phyloP scores from a whole-genome alignment of 2,888 invertebrate species.

The Andrena haemorrhoa region DNA sequence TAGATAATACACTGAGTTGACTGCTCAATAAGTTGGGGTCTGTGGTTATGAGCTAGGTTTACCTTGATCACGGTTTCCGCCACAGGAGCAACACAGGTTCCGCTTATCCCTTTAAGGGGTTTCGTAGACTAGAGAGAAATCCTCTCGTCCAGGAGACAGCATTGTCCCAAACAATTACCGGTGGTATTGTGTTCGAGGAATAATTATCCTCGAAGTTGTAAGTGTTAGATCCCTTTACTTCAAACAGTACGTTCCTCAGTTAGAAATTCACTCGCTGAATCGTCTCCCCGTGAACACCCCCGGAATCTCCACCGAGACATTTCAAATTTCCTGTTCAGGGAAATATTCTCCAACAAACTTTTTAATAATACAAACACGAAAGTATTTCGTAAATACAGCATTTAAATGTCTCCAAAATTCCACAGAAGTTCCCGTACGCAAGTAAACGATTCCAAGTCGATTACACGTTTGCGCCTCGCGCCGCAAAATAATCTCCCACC shows the following conservation, averaged over 20 bases:
- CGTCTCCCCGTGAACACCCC: not conserved
- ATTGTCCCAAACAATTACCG: slow-evolving; percentile 30
- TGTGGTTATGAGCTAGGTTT: slow-evolving; percentile 16
- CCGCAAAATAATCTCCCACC: not conserved
- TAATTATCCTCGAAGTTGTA: slow-evolving; percentile 21
- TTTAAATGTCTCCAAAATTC: no score
- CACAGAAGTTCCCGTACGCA: no score
- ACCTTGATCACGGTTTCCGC: slow-evolving; percentile 29
- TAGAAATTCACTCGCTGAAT: not conserved
- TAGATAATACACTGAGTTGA: not conserved
- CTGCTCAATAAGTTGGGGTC: slow-evolving; percentile 18
- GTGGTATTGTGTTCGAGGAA: not conserved
- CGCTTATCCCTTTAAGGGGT: slow-evolving; percentile 41
- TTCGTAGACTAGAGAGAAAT: slow-evolving; percentile 5
- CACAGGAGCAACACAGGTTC: not conserved
- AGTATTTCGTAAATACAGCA: no score
- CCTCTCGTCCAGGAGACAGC: not conserved
- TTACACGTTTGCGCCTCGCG: no score
- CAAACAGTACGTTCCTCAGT: not conserved
- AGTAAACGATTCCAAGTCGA: no score
- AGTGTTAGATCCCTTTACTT: not conserved
- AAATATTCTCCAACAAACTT: no score
- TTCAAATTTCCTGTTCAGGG: no score
- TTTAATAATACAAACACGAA: no score
- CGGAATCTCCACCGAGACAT: not conserved